A percentile compares a stretch with the other conserved stretches of the same genome.
These are phyloP conservation scores for Macrosoma leucophasiata DNA, from an alignment of 2,888 invertebrate genomes.

Conservation along the genomic window DNA sequence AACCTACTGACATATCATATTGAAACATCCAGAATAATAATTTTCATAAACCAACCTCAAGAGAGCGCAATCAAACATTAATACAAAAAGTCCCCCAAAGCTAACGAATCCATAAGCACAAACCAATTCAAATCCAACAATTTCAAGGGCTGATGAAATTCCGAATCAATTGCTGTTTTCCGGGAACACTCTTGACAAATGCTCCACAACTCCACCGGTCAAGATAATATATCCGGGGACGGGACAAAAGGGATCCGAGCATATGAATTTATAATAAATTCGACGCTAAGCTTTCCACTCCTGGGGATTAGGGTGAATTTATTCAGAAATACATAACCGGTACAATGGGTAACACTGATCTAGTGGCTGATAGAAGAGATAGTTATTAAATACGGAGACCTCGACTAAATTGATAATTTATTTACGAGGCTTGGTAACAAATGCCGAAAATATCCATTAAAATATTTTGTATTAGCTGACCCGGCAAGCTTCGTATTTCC, in stretches of 20 bases:
- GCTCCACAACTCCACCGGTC: conserved; percentile 15
- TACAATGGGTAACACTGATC: conserved; percentile 1
- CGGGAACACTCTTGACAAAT: conserved; percentile 11
- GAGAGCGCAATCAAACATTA: too few relatives aligned
- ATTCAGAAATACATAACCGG: conserved; percentile 10
- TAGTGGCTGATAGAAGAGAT: conserved; percentile 2
- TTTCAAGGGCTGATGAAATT: too few relatives aligned
- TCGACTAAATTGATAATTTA: neutral
- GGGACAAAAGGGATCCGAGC: conserved; percentile 25
- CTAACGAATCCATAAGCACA: too few relatives aligned
- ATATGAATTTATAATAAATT: conserved; percentile 44
- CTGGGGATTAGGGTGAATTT: conserved; percentile 10
- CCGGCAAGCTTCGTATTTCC: neutral
- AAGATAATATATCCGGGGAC: conserved; percentile 10
- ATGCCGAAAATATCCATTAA: neutral
- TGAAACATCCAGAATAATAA: too few relatives aligned
- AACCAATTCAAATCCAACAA: too few relatives aligned
- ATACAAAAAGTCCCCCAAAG: too few relatives aligned
- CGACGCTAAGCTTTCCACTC: conserved; percentile 30
- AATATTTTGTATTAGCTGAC: neutral
- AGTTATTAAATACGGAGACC: neutral
- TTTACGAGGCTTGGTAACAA: neutral
- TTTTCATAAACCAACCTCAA: too few relatives aligned
- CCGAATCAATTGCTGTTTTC: conserved; percentile 4
- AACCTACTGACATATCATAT: too few relatives aligned